phyloP scores from a whole-genome alignment of 2,888 invertebrate species.

The Helobdella robusta region DNA sequence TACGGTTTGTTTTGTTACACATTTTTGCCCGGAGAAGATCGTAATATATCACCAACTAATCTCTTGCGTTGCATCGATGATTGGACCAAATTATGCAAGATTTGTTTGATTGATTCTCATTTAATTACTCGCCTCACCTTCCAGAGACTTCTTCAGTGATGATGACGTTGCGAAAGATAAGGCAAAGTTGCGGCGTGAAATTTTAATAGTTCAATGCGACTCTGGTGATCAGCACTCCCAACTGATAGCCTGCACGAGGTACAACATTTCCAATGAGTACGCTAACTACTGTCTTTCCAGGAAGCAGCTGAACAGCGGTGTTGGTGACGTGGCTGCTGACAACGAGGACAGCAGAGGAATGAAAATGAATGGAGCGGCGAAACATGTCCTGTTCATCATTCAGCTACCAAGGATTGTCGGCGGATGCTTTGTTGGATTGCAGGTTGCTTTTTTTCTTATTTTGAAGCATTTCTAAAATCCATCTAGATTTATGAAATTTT shows the following conservation, averaged over 20 bases:
- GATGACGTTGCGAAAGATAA: too few relatives aligned
- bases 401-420: constrained; percentile 41
- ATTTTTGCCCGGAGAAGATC: too few relatives aligned
- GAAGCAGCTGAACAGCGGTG: not conserved
- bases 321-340: constrained; percentile 4
- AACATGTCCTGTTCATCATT: constrained; percentile 40
- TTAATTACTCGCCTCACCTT: too few relatives aligned
- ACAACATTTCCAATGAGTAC: constrained; percentile 40
- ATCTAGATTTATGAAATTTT: not conserved
- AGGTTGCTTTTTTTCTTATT: constrained; percentile 37
- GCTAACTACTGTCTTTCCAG: not conserved
- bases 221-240: constrained; percentile 41
- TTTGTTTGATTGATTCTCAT: too few relatives aligned
- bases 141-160: too few relatives aligned
- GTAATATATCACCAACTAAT: too few relatives aligned
- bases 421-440: constrained; percentile 42
- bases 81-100: too few relatives aligned
- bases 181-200: not conserved
- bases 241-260: constrained; percentile 42
- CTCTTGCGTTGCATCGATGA: too few relatives aligned
- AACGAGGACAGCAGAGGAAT: too few relatives aligned
- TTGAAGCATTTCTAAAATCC: too few relatives aligned
- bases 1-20: constrained; percentile 37
- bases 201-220: constrained; percentile 44
- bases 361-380: not conserved